phyloP scores from a whole-genome alignment of 2,113 vertebrate species.

The Gymnogyps californianus region DNA sequence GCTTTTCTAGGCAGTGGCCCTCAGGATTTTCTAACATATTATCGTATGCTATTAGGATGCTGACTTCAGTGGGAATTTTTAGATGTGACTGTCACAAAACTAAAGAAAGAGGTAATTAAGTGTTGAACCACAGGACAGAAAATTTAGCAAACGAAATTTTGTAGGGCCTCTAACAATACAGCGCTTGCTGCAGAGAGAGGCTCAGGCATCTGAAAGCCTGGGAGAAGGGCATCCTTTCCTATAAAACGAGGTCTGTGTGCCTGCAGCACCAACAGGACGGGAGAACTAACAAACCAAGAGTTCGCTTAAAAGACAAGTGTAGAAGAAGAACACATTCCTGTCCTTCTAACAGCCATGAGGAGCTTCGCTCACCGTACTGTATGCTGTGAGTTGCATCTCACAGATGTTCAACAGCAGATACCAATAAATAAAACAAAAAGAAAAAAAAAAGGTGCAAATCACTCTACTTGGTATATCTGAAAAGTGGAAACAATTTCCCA shows the following conservation, averaged over 20 bases:
- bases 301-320: background rate
- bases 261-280: too few species aligned
- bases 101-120: background rate
- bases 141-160: background rate
- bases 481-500: background rate
- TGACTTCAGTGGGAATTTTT: background rate
- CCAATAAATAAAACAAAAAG: background rate
- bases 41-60: background rate
- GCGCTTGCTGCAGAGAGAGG: background rate
- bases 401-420: background rate
- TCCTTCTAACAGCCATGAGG: background rate
- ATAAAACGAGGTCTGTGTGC: accelerated
- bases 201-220: too few species aligned
- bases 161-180: background rate
- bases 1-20: background rate
- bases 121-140: background rate
- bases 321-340: background rate
- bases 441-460: background rate
- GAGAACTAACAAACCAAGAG: background rate
- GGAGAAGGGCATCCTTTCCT: background rate
- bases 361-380: background rate
- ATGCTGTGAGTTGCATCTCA: background rate
- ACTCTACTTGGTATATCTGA: background rate
- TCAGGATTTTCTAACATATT: background rate
- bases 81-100: background rate